Evolutionary conservation across 2,888 invertebrate species (phyloP), one percentile per base, ranked within the genome.

Genomic region (Melieria omissa): DNA sequence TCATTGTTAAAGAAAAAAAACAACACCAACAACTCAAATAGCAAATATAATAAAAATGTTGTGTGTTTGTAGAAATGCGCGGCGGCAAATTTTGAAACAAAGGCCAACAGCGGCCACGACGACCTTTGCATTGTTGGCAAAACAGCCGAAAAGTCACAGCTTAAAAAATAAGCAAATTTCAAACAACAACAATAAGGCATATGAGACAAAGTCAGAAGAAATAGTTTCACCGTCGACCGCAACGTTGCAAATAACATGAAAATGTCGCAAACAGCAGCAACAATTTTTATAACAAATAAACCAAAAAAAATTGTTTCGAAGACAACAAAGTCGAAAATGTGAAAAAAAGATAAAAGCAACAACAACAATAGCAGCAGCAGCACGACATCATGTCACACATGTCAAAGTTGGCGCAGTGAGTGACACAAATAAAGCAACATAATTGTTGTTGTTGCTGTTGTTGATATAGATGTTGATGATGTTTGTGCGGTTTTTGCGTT

Each of bases 381-480:
- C 12, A 61, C 60, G 44, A 78, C 79, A 79, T 29, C 29, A 83
- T 82, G 83, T 82, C 84, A 84, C 83, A 83, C 80, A 84, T 84
- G 84, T 83, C 83, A 84, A 81, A 84, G 83, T 84, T 82, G 80
- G 80, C 78, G 80, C 80, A 80, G 80, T 80, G 80, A 83, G 78
- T 83, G 82, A 83, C 82, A 83, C 82, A 83, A 81, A 81, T 73
- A 75, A 72, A 67, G 67, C 57, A 57, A n/a, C 61, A 45, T 63
- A 58, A 60, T 66, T 66, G 60, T 49, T 66, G 47, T n/a, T 29
- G 29, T 29, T 29, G 29, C 47, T 10, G 42, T n/a, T 46, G 55
- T 5, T 41, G 10, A n/a, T 47, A 41, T 47, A 12, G 49, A n/a
- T 60, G 66, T 49, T 12, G 57, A 29, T 29, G 57, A 45, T 55